These are phyloP conservation scores for Cremastinae sp. DNA, from an alignment of 2,888 invertebrate species.

Conservation along the genomic window DNA sequence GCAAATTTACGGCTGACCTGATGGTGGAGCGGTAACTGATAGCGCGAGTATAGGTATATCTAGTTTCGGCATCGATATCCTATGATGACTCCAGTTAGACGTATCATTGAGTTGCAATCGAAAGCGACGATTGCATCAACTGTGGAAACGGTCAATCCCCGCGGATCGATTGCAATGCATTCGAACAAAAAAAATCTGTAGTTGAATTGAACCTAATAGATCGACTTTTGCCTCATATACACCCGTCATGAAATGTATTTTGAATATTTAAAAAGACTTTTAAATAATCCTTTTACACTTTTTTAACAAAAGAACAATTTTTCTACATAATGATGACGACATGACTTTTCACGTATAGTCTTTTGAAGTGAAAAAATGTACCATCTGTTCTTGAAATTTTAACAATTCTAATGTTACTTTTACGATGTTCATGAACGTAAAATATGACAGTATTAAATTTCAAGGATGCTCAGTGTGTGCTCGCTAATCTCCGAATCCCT, in stretches of 20 bases:
- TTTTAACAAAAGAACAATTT: no score
- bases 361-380: slow-evolving; percentile 14
- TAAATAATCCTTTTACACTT: no score
- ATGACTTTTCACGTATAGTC: no score
- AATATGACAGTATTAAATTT: slow-evolving; percentile 38
- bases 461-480: slow-evolving; percentile 1
- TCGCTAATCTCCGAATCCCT: slow-evolving; percentile 44
- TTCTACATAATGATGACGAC: no score
- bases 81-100: slow-evolving; percentile 58
- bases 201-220: slow-evolving; percentile 19
- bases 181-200: slow-evolving; percentile 16
- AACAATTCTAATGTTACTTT: neutral
- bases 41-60: slow-evolving; percentile 1
- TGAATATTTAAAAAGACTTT: no score
- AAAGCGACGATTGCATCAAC: slow-evolving; percentile 31
- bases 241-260: no score
- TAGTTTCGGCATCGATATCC: slow-evolving; percentile 32
- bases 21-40: slow-evolving; percentile 12
- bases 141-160: slow-evolving; percentile 47
- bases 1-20: slow-evolving; percentile 58
- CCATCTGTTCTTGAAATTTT: slow-evolving; percentile 25
- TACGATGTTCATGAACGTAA: neutral
- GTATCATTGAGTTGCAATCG: slow-evolving; percentile 57
- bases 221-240: neutral
- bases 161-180: slow-evolving; percentile 33